A percentile compares a stretch with the other conserved stretches of the same genome.
Conservation (phyloP, 2,797 vertebrate species). For the Scolopax bukidnonensis region DNA sequence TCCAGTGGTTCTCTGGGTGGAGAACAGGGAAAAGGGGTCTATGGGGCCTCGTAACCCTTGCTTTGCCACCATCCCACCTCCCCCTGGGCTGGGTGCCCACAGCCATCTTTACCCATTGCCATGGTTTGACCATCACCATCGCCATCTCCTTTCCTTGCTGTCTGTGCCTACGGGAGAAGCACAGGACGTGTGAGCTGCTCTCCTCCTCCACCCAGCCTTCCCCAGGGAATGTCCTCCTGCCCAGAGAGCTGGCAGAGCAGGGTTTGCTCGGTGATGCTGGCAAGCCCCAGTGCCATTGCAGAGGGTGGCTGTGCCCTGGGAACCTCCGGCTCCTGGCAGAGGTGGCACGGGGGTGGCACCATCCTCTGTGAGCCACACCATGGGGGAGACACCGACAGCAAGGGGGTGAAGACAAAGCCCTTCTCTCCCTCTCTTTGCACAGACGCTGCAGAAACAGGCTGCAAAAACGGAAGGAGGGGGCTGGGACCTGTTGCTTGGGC, state of each 20-base stretch:
- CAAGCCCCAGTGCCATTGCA: not conserved
- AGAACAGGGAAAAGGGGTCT: not conserved
- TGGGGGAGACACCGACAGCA: not conserved
- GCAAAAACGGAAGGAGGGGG: not conserved
- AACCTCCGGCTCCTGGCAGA: accelerated
- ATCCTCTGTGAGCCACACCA: not conserved
- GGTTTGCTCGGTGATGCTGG: not conserved
- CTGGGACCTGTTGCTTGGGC: not conserved
- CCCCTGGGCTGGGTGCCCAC: not conserved
- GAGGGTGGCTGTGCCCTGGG: not conserved
- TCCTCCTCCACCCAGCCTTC: not conserved
- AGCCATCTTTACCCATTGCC: not conserved
- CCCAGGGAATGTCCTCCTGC: not conserved
- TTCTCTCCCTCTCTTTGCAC: too few species aligned
- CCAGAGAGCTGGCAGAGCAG: too few species aligned
- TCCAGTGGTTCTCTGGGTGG: not conserved
- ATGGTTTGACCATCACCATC: too few species aligned
- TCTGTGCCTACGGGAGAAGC: accelerated
- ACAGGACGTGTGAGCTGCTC: accelerated
- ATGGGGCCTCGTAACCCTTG: not conserved
- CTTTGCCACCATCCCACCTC: not conserved
- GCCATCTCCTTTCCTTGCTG: not conserved
- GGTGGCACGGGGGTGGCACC: not conserved
- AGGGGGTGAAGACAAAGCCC: not conserved
- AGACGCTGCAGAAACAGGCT: not conserved